Percentiles rank a stretch among this genome's conserved stretches.
These are phyloP conservation scores for Zaprionus vittiger DNA, from an alignment of 1,140 invertebrate genomes.

Conservation along the genomic window DNA sequence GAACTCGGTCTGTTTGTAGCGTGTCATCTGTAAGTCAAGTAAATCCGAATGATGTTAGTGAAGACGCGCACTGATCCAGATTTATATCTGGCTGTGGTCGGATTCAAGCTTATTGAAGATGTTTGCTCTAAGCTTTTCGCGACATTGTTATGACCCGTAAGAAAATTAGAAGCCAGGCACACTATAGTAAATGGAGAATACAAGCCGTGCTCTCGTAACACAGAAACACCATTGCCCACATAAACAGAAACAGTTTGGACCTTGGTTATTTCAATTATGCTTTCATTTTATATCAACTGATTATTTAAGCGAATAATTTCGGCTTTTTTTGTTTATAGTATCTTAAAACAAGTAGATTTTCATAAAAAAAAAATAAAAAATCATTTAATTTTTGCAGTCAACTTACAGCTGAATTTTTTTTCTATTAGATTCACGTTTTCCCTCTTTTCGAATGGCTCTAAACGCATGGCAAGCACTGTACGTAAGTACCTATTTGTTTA, in stretches of 20 bases:
- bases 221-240: neutral
- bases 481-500: slow-evolving; percentile 24
- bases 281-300: neutral
- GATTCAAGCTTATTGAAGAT: slow-evolving; percentile 18
- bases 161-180: slow-evolving; percentile 23
- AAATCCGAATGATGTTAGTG: slow-evolving; percentile 1
- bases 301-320: neutral
- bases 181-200: neutral
- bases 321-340: neutral
- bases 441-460: neutral
- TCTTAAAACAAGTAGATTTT: neutral
- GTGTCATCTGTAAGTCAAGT: slow-evolving; percentile 90
- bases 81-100: slow-evolving; percentile 37
- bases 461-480: slow-evolving; percentile 6
- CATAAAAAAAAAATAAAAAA: no score
- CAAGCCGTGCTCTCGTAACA: neutral
- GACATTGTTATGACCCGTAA: neutral
- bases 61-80: slow-evolving; percentile 16
- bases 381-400: no score
- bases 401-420: no score
- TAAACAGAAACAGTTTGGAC: neutral
- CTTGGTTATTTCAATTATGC: neutral
- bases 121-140: slow-evolving; percentile 14
- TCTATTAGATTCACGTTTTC: neutral
- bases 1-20: slow-evolving; percentile 93